Base-by-base conservation (phyloP, 1,140 invertebrate genomes). In the Drosophila pectinifera region DNA sequence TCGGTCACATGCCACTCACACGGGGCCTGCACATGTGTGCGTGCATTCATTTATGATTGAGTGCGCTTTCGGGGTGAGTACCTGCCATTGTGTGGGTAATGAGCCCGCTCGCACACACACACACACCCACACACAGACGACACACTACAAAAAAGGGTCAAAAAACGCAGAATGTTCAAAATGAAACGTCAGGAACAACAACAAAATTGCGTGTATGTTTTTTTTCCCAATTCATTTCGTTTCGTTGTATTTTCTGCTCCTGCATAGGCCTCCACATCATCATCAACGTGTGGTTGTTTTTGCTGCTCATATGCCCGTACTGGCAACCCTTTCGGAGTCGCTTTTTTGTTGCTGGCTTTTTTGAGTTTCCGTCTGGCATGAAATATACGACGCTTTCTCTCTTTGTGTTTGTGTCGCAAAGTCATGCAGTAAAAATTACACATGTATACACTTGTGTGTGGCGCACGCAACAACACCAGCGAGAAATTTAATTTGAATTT, bases 401-500 rank as follows among this genome's bases (percentile, higher is more conserved):
- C 76, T 63, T 82, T 51, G 67, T 55, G 42, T 63, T 24, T 54
- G 54, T 63, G 74, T 78, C 62, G 74, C 74, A 77, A 77, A 78
- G 74, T 76, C 74, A 77, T 76, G 73, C 73, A 51, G 73, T 75
- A 75, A 75, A 75, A 75, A 75, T 63, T 74, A 75, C 39, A 70
- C 51, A 59, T 76, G 53, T 67, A 48, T 4, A 73, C 26, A 22
- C 22, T 22, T 38, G 38, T 45, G 38, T 59, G 56, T 42, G 31
- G 55, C 22, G 26, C 54, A 82, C 65, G 56, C 69, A 77, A 70
- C 68, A 74, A 41, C 58, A 54, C 56, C 57, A 56, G 46, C 61
- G 49, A 63, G 57, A 81, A 89, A 88, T 89, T 84, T 84, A 89
- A 89, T 84, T 88, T 88, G 86, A 89, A 89, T 88, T 88, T 84